These are phyloP conservation scores for Dendrolimus pini DNA, from an alignment of 2,888 invertebrate genomes.

Conservation along the genomic window DNA sequence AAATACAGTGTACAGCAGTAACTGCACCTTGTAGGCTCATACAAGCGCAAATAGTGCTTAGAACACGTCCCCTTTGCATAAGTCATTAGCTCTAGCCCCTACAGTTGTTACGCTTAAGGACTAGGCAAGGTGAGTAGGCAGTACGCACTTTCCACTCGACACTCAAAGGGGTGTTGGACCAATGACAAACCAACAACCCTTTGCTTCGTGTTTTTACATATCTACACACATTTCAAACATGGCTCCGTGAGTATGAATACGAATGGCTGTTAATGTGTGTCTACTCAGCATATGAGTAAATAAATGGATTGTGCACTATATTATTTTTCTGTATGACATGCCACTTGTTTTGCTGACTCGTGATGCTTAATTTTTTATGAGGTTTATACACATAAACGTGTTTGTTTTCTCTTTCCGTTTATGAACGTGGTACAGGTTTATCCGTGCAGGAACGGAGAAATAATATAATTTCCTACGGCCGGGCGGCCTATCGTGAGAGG, in stretches of 20 bases:
- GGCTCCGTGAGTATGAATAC: constrained; percentile 34
- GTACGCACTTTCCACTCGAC: neutral
- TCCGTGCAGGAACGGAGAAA: too few species aligned
- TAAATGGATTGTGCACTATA: neutral
- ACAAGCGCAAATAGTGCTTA: neutral
- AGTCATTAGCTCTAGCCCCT: neutral
- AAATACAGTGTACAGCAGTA: too few species aligned
- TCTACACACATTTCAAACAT: constrained; percentile 30
- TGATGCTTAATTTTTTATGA: neutral
- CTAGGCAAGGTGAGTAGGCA: neutral
- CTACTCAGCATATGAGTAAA: neutral
- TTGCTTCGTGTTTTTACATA: constrained; percentile 24
- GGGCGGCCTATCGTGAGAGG: too few species aligned
- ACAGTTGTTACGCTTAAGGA: neutral
- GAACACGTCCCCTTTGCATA: neutral
- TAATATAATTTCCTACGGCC: too few species aligned
- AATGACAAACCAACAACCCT: constrained; percentile 50
- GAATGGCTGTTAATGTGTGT: constrained; percentile 26
- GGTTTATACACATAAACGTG: neutral
- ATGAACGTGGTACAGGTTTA: too few species aligned
- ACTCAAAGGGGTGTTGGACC: constrained; percentile 49
- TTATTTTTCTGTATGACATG: constrained; percentile 11
- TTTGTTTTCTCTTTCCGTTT: too few species aligned
- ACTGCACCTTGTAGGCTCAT: neutral
- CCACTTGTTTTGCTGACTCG: neutral